These are phyloP conservation scores for Anarhynchus alexandrinus DNA, from an alignment of 2,113 vertebrate species.

Conservation along the genomic window DNA sequence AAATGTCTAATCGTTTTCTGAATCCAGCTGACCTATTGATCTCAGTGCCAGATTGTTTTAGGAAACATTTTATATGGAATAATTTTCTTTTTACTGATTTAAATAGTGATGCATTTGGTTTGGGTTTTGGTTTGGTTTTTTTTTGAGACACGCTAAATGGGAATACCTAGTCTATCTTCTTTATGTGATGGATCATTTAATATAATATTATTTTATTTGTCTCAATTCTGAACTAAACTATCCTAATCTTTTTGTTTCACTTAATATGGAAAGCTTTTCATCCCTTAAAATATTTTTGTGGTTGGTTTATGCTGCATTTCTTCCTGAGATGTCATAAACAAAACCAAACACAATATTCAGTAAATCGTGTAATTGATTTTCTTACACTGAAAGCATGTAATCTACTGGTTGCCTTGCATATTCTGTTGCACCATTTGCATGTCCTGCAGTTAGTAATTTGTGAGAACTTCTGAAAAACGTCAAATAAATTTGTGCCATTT, in stretches of 20 bases:
- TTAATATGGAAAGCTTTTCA: conserved; percentile 4
- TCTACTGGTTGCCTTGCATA: neutral
- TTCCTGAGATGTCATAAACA: conserved; percentile 13
- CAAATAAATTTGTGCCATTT: neutral
- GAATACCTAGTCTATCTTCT: neutral
- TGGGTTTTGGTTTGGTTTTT: neutral
- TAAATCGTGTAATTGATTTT: conserved; percentile 9
- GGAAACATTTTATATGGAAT: neutral
- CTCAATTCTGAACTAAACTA: neutral
- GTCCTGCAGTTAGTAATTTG: neutral
- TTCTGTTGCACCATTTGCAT: neutral
- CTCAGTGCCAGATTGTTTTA: neutral
- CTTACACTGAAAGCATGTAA: neutral
- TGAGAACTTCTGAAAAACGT: neutral
- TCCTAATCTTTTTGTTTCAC: conserved; percentile 42
- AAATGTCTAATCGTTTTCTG: neutral
- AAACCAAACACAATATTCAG: neutral
- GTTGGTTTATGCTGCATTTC: conserved; percentile 10
- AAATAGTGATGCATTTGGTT: neutral
- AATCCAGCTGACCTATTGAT: neutral
- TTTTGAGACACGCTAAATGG: neutral
- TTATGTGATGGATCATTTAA: conserved; percentile 1
- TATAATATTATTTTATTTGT: conserved; percentile 22
- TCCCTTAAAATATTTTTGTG: neutral
- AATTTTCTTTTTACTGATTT: neutral